These are phyloP conservation scores for Lithophane leautieri DNA, from an alignment of 2,888 invertebrate species.

Conservation along the genomic window DNA sequence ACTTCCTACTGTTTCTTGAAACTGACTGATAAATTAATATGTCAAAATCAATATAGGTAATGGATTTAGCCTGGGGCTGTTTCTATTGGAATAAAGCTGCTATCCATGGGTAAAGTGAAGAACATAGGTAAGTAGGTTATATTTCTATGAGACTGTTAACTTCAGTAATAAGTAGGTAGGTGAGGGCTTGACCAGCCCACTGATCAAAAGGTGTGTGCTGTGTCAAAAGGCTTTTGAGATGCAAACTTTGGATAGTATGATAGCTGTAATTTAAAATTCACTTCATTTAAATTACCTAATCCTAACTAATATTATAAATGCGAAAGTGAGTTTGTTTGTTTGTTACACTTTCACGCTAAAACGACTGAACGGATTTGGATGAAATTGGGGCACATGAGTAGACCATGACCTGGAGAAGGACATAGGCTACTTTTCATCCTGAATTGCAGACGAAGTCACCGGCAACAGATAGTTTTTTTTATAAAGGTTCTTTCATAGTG, in stretches of 20 bases:
- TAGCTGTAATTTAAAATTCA: background rate
- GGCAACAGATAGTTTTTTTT: background rate
- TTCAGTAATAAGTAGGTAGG: background rate
- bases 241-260: background rate
- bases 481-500: background rate
- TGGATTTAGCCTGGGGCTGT: slow-evolving; percentile 4
- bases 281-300: background rate
- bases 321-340: no score
- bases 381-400: no score
- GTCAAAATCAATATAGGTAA: background rate
- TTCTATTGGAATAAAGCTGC: background rate
- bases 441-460: no score
- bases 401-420: no score
- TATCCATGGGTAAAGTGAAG: background rate
- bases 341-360: no score
- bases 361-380: no score
- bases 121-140: background rate
- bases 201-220: background rate
- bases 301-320: no score
- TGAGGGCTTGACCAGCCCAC: background rate
- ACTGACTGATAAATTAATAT: slow-evolving; percentile 1
- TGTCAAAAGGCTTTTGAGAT: background rate
- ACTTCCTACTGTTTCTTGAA: background rate
- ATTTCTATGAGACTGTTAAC: background rate
- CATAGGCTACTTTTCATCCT: no score